Evolutionary conservation across 2,888 invertebrate genomes (phyloP).

Genomic region (Magallana nippona): DNA sequence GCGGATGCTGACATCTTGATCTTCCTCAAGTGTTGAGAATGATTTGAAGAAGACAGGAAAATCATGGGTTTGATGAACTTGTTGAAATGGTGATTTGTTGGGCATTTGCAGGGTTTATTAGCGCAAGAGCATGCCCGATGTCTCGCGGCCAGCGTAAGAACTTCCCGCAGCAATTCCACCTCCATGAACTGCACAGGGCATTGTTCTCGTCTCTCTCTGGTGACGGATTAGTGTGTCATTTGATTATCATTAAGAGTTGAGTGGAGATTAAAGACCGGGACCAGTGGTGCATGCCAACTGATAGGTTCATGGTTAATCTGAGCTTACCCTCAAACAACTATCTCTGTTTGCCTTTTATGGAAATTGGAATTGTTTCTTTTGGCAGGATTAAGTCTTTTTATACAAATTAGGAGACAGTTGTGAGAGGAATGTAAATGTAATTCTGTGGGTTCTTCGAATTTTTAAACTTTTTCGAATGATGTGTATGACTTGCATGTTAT

Average conservation of each 20-base stretch:
- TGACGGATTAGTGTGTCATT: conserved; percentile 14
- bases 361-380: not conserved
- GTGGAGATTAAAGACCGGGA: not conserved
- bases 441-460: no score
- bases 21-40: not conserved
- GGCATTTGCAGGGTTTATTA: not conserved
- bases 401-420: not conserved
- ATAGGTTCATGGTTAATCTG: not conserved
- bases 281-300: not conserved
- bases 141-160: not conserved
- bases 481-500: no score
- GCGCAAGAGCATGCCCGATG: not conserved
- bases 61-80: not conserved
- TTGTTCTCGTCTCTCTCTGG: not conserved
- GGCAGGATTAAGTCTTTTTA: not conserved
- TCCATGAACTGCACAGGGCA: conserved; percentile 11
- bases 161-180: not conserved
- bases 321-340: not conserved
- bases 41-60: conserved; percentile 5
- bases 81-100: not conserved
- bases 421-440: not conserved
- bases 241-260: conserved; percentile 32
- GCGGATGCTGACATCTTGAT: no score
- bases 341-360: not conserved
- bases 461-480: no score